These are phyloP conservation scores for Aleiodes leptofemur DNA, from an alignment of 2,888 invertebrate genomes.

Conservation along the genomic window DNA sequence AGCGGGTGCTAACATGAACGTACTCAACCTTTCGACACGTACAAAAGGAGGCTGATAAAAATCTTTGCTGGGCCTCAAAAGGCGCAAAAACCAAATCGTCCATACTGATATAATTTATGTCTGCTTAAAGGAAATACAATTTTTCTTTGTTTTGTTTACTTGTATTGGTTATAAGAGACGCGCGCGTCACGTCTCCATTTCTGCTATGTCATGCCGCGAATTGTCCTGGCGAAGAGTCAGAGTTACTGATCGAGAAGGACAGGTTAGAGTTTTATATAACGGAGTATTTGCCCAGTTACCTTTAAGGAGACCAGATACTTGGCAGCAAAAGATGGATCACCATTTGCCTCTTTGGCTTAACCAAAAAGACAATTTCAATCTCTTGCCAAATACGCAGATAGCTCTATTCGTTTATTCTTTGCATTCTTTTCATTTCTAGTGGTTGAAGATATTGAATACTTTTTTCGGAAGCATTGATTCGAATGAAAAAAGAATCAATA, in stretches of 20 bases:
- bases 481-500: no score
- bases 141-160: constrained; percentile 2
- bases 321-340: constrained; percentile 70
- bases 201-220: constrained; percentile 29
- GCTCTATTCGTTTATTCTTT: constrained; percentile 25
- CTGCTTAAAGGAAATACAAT: background rate
- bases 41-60: constrained; percentile 20
- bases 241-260: constrained; percentile 62
- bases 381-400: constrained; percentile 17
- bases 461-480: no score
- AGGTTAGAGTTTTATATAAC: constrained; percentile 57
- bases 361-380: constrained; percentile 32
- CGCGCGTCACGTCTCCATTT: background rate
- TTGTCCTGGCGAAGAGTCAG: constrained; percentile 42
- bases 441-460: no score
- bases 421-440: background rate
- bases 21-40: constrained; percentile 34
- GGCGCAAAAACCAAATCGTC: constrained; percentile 27
- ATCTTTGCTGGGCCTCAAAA: background rate
- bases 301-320: constrained; percentile 53
- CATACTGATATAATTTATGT: constrained; percentile 18
- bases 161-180: background rate
- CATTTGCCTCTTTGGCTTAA: constrained; percentile 51
- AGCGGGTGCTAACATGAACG: constrained; percentile 33
- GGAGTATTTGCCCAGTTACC: constrained; percentile 57